phyloP scores from a whole-genome alignment of 1,140 invertebrate species.

The Musca vetustissima region DNA sequence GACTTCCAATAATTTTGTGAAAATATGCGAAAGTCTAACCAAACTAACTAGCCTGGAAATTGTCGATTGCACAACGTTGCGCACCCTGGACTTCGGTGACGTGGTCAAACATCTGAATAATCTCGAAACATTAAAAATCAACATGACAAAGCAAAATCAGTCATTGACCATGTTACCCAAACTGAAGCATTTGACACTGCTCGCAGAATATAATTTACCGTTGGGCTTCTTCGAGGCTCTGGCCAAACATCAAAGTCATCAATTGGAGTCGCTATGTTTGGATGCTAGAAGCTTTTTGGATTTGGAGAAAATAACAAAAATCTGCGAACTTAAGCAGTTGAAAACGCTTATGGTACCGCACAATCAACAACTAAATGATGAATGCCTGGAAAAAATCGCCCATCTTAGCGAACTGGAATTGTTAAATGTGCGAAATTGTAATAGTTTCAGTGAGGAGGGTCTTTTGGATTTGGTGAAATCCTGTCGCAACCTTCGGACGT shows the following conservation, averaged over 20 bases:
- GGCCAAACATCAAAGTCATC: constrained; percentile 3
- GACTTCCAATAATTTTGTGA: background rate
- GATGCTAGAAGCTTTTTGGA: constrained; percentile 1
- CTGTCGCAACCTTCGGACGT: background rate
- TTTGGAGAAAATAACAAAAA: background rate
- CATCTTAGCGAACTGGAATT: background rate
- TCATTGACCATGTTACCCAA: no score
- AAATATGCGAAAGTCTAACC: background rate
- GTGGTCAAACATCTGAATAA: no score
- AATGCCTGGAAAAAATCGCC: background rate
- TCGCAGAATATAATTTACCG: no score
- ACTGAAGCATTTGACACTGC: no score
- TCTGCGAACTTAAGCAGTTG: background rate
- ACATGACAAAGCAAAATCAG: no score
- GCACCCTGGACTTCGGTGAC: background rate
- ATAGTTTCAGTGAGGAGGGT: background rate
- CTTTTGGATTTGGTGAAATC: background rate
- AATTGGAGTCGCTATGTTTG: constrained; percentile 33
- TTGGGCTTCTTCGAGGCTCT: constrained; percentile 25
- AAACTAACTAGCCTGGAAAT: constrained; percentile 1
- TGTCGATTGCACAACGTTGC: background rate
- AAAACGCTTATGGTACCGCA: background rate
- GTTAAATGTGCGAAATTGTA: background rate
- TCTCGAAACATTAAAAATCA: no score
- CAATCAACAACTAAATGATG: background rate